Percentiles rank a stretch among this genome's conserved stretches.
Conservation (phyloP, 2,888 invertebrate species). For the Diploptera punctata region DNA sequence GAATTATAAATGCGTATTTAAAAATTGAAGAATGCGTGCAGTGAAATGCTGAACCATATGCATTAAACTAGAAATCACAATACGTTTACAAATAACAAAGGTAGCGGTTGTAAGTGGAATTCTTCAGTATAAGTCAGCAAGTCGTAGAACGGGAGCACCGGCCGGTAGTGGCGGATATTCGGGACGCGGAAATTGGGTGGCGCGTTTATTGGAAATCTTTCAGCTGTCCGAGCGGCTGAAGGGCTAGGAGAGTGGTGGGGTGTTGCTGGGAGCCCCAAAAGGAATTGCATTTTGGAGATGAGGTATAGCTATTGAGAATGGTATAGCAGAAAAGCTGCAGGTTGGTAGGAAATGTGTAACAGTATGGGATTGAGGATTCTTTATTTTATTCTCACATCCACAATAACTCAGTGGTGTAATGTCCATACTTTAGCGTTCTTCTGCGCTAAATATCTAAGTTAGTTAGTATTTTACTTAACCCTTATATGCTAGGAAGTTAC, state of each 20-base stretch:
- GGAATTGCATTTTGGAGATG: conserved; percentile 44
- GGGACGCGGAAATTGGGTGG: conserved; percentile 55
- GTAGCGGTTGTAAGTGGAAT: neutral
- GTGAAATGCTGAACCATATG: too few relatives aligned
- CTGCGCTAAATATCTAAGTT: too few relatives aligned
- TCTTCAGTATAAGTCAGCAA: neutral
- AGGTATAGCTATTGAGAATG: conserved; percentile 34
- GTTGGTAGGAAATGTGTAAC: neutral
- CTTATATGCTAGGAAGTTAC: too few relatives aligned
- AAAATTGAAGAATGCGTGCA: too few relatives aligned
- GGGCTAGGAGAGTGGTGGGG: conserved; percentile 51
- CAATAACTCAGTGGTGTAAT: too few relatives aligned
- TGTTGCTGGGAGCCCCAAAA: conserved; percentile 39
- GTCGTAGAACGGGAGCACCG: conserved; percentile 7
- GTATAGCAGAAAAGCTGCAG: conserved; percentile 37
- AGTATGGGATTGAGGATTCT: neutral
- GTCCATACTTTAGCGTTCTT: too few relatives aligned
- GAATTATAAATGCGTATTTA: too few relatives aligned
- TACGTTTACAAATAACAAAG: too few relatives aligned
- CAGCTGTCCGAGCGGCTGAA: conserved; percentile 55
- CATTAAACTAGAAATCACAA: too few relatives aligned
- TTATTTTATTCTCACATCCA: neutral
- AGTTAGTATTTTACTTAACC: too few relatives aligned
- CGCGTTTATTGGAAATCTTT: conserved; percentile 59
- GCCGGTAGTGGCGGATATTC: conserved; percentile 51